phyloP scores from a whole-genome alignment of 2,113 vertebrate species.

The Sceloporus tristichus region DNA sequence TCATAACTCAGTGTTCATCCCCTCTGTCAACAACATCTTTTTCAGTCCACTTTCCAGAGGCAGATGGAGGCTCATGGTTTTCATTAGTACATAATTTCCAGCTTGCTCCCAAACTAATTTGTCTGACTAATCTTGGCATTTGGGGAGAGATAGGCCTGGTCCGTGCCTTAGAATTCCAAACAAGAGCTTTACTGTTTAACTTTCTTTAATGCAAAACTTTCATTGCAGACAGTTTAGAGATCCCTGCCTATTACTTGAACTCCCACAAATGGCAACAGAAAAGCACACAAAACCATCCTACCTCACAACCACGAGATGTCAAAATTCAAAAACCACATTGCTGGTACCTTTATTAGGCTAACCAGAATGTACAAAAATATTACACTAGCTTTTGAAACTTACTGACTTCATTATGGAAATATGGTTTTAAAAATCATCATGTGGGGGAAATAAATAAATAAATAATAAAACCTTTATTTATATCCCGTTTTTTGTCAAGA shows the following conservation, averaged over 20 bases:
- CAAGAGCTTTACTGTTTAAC: constrained; percentile 1
- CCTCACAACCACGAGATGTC: neutral
- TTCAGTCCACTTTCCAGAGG: neutral
- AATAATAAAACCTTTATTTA: too few relatives aligned
- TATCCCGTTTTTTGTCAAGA: too few relatives aligned
- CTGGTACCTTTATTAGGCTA: too few relatives aligned
- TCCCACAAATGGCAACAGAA: neutral
- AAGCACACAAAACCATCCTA: neutral
- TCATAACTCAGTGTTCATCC: constrained; percentile 11
- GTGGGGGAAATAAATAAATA: too few relatives aligned
- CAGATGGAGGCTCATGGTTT: constrained; percentile 62
- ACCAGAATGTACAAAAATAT: too few relatives aligned
- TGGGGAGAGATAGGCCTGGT: constrained; percentile 62
- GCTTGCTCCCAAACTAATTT: constrained; percentile 62
- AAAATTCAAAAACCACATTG: too few relatives aligned
- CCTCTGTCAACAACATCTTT: constrained; percentile 54
- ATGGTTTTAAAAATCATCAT: too few relatives aligned
- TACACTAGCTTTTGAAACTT: too few relatives aligned
- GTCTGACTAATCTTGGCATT: constrained; percentile 67
- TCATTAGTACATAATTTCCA: constrained; percentile 49
- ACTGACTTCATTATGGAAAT: too few relatives aligned
- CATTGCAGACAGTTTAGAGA: neutral
- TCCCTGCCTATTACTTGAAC: neutral
- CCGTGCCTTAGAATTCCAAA: constrained; percentile 55
- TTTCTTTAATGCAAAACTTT: neutral